Percentiles rank a stretch among this genome's conserved stretches.
Conservation (phyloP, 2,888 invertebrate genomes). For the Bimastos eiseni region DNA sequence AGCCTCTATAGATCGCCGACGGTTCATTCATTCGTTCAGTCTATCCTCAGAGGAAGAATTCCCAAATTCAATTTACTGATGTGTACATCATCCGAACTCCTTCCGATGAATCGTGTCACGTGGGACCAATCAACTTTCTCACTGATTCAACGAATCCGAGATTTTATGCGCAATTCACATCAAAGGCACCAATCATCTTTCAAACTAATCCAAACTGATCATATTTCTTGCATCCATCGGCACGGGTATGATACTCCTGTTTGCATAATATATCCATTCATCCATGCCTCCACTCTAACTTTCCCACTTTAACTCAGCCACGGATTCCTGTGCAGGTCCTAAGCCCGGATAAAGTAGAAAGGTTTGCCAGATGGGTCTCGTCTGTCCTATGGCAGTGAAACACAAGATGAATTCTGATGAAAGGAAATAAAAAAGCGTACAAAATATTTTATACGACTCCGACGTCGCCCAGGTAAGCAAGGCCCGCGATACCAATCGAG, state of each 20-base stretch:
- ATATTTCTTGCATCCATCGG: background rate
- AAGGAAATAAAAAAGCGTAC: too few relatives aligned
- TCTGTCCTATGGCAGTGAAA: too few relatives aligned
- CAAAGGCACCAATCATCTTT: background rate
- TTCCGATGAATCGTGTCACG: background rate
- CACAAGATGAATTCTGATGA: too few relatives aligned
- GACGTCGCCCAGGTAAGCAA: too few relatives aligned
- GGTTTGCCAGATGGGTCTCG: too few relatives aligned
- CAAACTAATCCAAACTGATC: background rate
- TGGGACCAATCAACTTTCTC: background rate
- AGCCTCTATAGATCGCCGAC: background rate
- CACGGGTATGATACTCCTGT: background rate
- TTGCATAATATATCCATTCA: too few relatives aligned
- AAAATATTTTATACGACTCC: too few relatives aligned
- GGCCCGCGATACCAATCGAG: too few relatives aligned
- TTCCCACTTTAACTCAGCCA: too few relatives aligned
- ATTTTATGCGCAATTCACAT: background rate
- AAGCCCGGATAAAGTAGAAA: too few relatives aligned
- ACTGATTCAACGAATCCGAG: conserved; percentile 1
- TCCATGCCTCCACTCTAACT: too few relatives aligned
- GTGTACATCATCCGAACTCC: background rate
- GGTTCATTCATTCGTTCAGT: background rate
- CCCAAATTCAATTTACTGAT: background rate
- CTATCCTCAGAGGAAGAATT: background rate
- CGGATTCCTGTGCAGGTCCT: too few relatives aligned